These are phyloP conservation scores for Parauchenoglanis ngamensis DNA, from an alignment of 2,797 vertebrate genomes.

Conservation along the genomic window DNA sequence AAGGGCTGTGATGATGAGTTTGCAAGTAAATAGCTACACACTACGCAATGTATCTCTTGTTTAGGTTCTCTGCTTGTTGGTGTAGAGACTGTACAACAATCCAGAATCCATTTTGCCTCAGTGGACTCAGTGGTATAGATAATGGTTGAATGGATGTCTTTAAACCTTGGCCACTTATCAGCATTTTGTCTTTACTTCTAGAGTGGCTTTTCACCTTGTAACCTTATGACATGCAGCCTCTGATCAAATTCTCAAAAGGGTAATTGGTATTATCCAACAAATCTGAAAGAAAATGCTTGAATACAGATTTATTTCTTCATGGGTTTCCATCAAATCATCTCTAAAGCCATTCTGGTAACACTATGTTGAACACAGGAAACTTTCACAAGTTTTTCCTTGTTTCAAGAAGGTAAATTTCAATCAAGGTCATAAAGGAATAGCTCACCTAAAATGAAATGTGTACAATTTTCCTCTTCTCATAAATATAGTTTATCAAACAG, in stretches of 20 bases:
- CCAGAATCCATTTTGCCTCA: not conserved
- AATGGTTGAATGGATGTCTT: too few species aligned
- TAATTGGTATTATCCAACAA: not conserved
- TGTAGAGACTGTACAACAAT: not conserved
- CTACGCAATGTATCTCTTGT: not conserved
- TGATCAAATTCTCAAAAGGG: not conserved
- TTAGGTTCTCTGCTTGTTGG: not conserved
- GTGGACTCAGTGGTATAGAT: not conserved
- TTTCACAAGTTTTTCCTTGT: not conserved
- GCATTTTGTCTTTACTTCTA: not conserved
- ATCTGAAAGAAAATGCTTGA: too few species aligned
- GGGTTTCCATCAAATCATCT: not conserved
- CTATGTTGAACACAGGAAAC: not conserved
- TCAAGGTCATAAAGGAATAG: not conserved
- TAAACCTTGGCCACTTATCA: not conserved
- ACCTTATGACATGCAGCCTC: not conserved
- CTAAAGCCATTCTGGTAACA: not conserved
- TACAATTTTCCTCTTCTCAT: not conserved
- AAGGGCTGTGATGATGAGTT: not conserved
- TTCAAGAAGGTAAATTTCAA: not conserved
- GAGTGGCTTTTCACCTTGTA: not conserved
- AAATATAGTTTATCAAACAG: too few species aligned
- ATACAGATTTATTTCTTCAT: not conserved
- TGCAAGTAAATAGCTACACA: not conserved
- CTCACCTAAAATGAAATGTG: not conserved